Percentiles rank a stretch among this genome's conserved stretches.
Conservation (phyloP, 1,140 invertebrate genomes). For the Eriosoma lanigerum region DNA sequence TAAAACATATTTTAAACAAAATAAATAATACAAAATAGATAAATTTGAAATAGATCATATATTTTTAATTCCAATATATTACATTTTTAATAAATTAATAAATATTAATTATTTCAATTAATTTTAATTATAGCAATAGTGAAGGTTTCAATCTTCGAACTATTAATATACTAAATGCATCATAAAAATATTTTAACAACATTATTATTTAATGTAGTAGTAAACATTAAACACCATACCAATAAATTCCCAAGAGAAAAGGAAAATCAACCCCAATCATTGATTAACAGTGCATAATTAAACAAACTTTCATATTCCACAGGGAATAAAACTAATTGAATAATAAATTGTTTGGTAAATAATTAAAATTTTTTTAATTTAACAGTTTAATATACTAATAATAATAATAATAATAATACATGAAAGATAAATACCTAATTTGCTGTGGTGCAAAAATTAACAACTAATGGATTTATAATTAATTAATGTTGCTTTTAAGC, state of each 20-base stretch:
- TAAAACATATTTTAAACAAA: too few species aligned
- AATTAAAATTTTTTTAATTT: constrained; percentile 10
- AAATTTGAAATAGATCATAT: too few species aligned
- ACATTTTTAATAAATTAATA: too few species aligned
- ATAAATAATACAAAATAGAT: too few species aligned
- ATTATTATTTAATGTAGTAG: neutral
- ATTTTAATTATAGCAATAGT: too few species aligned
- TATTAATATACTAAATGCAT: too few species aligned
- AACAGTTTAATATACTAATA: neutral
- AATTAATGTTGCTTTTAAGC: neutral
- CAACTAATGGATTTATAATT: neutral
- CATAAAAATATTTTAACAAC: neutral
- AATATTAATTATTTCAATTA: too few species aligned
- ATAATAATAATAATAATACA: too few species aligned
- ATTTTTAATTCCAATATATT: too few species aligned
- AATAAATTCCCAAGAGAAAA: neutral
- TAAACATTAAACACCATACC: neutral
- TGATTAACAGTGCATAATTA: constrained; percentile 17
- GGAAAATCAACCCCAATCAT: neutral
- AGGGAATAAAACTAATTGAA: constrained; percentile 35
- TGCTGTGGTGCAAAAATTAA: neutral
- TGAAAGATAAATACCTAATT: neutral
- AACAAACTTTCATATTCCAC: constrained; percentile 19
- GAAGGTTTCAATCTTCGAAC: too few species aligned
- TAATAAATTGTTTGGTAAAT: constrained; percentile 30